Evolutionary conservation across 1,140 invertebrate species (phyloP).

Genomic region (Hylyphantes graminicola): DNA sequence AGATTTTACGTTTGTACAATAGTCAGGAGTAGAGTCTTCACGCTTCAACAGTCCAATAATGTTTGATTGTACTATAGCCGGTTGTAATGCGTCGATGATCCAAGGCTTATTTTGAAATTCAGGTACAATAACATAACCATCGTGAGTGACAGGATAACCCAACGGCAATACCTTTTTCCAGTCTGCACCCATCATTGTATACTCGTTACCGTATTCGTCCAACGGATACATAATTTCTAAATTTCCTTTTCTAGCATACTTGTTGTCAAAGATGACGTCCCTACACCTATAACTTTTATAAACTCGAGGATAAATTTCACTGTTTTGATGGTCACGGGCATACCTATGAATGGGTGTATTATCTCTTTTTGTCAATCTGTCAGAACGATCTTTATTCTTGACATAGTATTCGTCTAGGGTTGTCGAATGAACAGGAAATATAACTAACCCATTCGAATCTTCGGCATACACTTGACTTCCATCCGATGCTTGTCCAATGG

Average conservation of each 20-base stretch:
- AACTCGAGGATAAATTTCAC: neutral
- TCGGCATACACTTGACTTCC: neutral
- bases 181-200: neutral
- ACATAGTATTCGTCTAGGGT: neutral
- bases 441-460: neutral
- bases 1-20: neutral
- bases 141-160: neutral
- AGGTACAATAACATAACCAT: neutral
- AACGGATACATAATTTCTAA: neutral
- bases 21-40: neutral
- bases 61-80: neutral
- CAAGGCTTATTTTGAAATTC: neutral
- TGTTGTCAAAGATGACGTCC: neutral
- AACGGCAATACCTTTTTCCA: neutral
- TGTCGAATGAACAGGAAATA: too few species aligned
- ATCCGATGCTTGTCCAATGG: neutral
- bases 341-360: neutral
- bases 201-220: slow-evolving; percentile 3
- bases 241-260: neutral
- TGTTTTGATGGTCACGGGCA: neutral
- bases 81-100: neutral
- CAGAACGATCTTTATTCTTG: neutral
- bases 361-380: neutral
- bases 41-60: neutral
- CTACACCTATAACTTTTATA: too few species aligned